Base-by-base conservation (phyloP, 2,113 vertebrate species). In the Marmota monax region DNA sequence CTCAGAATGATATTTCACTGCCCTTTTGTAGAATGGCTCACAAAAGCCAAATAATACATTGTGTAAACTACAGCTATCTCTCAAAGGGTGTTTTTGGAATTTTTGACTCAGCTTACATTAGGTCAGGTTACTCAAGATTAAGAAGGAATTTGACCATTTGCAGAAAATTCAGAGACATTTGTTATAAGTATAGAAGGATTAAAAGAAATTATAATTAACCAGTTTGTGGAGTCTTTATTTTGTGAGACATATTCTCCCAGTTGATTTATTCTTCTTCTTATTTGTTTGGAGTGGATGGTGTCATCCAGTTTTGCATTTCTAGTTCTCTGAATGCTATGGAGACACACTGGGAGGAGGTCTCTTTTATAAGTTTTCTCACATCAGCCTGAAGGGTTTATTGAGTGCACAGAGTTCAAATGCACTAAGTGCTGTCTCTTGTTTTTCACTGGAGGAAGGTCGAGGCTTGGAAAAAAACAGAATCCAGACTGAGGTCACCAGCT, bases 21-120 rank as follows among this genome's bases (percentile, higher is more conserved):
- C 97, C 95, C 97, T 98, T 97, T 98, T 77, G 77, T 96, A 61
- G 61, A 96, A 79, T 65, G 93, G 70, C 96, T 96, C 56, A 79
- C 13, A 48, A 97, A 97, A 96, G 65, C 92, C 96, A 95, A 97
- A 92, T 96, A 97, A 96, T 92, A 95, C 96, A 96, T 94, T 97
- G 95, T 96, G 93, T 90, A 98, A 98, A 97, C 95, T 94, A 78
- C 18, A 96, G 73, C 67, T 82, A 82, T 88, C 32, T 53, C 82
- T 70, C 65, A 88, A 97, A 95, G 61, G 12, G 67, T 82, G 88
- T 77, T 63, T 77, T 96, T 91, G 88, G 91, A 95, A 91, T 77
- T 97, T 91, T 92, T 92, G 79, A 96, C 88, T 89, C 37, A 79
- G 65, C 67, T 90, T 88, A 95, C 84, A 94, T 95, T 94, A 42